Percentiles rank a stretch among this genome's conserved stretches.
Conservation (phyloP, 2,888 invertebrate species). For the Tridacna crocea region DNA sequence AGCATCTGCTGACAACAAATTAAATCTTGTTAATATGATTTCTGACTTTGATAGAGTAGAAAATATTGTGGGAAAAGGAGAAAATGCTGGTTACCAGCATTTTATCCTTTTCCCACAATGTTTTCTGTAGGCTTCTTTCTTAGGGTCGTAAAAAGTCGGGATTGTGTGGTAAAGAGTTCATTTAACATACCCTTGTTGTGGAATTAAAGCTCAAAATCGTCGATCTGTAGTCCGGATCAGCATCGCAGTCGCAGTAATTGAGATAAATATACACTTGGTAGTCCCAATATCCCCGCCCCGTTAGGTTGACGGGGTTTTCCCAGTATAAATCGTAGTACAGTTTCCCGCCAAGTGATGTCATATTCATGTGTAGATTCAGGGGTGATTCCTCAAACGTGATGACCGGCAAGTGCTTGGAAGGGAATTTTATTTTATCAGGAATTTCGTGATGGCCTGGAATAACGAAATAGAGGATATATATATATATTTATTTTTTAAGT, state of each 20-base stretch:
- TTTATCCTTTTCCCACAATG: no score
- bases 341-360: constrained; percentile 12
- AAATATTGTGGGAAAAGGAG: no score
- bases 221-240: constrained; percentile 54
- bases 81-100: no score
- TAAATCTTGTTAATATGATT: no score
- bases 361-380: constrained; percentile 17
- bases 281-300: constrained; percentile 1
- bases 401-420: constrained; percentile 11
- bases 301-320: constrained; percentile 13
- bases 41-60: no score
- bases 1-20: no score
- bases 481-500: not conserved
- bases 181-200: constrained; percentile 4
- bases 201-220: not conserved
- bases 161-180: no score
- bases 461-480: not conserved
- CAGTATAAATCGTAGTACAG: constrained; percentile 16
- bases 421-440: constrained; percentile 12
- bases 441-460: constrained; percentile 11
- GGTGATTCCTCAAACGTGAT: constrained; percentile 23
- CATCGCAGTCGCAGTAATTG: constrained; percentile 65
- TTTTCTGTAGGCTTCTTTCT: no score
- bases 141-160: no score
- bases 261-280: constrained; percentile 60